These are phyloP conservation scores for Daubentonia madagascariensis DNA, from an alignment of 2,113 vertebrate genomes.

Conservation along the genomic window DNA sequence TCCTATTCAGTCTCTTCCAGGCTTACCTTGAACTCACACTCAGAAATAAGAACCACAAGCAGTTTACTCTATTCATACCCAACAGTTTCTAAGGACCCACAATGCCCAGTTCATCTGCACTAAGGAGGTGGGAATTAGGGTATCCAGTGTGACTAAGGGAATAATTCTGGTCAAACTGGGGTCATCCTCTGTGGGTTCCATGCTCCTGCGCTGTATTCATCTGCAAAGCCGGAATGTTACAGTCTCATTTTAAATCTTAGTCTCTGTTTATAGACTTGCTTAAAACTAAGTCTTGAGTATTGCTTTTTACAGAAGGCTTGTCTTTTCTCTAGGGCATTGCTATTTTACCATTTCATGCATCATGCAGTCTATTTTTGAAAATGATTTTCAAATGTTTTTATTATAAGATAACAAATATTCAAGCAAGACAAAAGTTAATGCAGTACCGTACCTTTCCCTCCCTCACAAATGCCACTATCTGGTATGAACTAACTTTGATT, in stretches of 20 bases:
- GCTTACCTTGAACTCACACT: not conserved
- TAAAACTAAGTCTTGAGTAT: not conserved
- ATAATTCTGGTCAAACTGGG: not conserved
- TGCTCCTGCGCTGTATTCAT: not conserved
- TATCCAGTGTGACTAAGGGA: not conserved
- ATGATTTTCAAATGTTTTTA: constrained; percentile 43
- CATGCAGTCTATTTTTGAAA: constrained; percentile 42
- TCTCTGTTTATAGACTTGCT: not conserved
- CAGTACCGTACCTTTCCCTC: not conserved
- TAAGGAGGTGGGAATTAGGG: not conserved
- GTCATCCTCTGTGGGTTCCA: not conserved
- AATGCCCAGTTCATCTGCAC: not conserved
- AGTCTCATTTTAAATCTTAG: constrained; percentile 14
- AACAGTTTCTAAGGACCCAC: not conserved
- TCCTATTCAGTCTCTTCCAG: not conserved
- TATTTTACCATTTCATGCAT: constrained; percentile 37
- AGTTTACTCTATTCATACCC: not conserved
- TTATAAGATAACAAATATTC: constrained; percentile 45
- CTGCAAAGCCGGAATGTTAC: not conserved
- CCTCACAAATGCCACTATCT: not conserved
- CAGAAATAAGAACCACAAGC: not conserved
- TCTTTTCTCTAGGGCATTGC: constrained; percentile 11
- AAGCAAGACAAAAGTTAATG: not conserved
- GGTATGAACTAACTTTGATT: not conserved
- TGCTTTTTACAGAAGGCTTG: constrained; percentile 22